phyloP scores from a whole-genome alignment of 2,113 vertebrate species.

The Xenopus tropicalis region DNA sequence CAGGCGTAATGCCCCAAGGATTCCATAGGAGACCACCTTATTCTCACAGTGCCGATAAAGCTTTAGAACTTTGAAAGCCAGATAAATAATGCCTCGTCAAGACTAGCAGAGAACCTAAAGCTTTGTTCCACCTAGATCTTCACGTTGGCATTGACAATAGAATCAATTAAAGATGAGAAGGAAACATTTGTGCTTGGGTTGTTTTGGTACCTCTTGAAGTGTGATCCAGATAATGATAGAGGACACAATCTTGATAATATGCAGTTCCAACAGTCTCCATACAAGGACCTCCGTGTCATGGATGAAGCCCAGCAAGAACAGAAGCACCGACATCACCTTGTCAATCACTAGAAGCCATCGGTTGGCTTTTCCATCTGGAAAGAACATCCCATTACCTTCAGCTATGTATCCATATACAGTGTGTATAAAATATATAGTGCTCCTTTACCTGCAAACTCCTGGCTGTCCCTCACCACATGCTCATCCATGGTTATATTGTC shows the following conservation, averaged over 20 bases:
- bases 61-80: too few species aligned
- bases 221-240: slow-evolving; percentile 67
- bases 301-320: slow-evolving; percentile 57
- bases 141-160: too few species aligned
- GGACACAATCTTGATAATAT: slow-evolving; percentile 65
- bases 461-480: neutral
- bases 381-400: neutral
- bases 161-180: too few species aligned
- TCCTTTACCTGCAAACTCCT: slow-evolving; percentile 28
- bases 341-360: slow-evolving; percentile 64
- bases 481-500: neutral
- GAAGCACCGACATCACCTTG: slow-evolving; percentile 55
- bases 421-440: too few species aligned
- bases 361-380: slow-evolving; percentile 23
- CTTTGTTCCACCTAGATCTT: too few species aligned
- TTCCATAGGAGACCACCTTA: too few species aligned
- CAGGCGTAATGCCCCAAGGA: too few species aligned
- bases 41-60: too few species aligned
- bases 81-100: too few species aligned
- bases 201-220: slow-evolving; percentile 61
- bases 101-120: too few species aligned
- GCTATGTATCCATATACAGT: too few species aligned
- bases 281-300: slow-evolving; percentile 56
- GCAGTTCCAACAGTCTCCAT: slow-evolving; percentile 70
- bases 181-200: neutral